Conservation (phyloP, 2,888 invertebrate species). For the Xestia sexstrigata region DNA sequence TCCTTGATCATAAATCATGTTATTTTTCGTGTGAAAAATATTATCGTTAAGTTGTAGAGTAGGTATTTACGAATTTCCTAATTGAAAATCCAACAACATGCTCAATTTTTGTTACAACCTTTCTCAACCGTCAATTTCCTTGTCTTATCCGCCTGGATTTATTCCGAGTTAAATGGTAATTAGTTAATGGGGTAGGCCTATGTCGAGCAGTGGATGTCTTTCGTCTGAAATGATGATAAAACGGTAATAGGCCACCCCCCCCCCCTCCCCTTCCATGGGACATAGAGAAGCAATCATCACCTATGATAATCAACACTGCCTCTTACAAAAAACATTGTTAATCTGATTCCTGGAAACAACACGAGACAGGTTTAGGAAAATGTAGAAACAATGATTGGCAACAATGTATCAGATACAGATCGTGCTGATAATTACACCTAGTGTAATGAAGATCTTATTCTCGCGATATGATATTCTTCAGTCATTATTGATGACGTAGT, state of each 20-base stretch:
- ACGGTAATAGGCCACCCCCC: neutral
- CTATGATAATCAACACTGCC: neutral
- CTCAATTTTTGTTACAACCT: neutral
- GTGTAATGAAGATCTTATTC: constrained; percentile 21
- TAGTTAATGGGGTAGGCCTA: no score
- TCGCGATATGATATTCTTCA: constrained; percentile 2
- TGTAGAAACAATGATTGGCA: constrained; percentile 22
- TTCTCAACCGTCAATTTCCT: neutral
- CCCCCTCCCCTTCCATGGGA: neutral
- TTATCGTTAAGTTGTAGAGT: neutral
- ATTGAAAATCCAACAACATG: neutral
- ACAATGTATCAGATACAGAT: constrained; percentile 15
- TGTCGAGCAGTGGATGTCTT: no score
- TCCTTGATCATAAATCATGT: neutral
- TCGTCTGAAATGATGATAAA: no score
- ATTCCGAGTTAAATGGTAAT: neutral
- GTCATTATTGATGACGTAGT: constrained; percentile 32
- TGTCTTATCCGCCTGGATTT: neutral
- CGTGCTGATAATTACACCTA: constrained; percentile 10
- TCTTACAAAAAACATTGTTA: neutral
- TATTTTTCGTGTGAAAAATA: neutral
- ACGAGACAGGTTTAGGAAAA: neutral
- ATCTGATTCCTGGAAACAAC: constrained; percentile 3
- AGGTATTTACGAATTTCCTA: neutral
- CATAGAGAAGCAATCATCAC: neutral